Evolutionary conservation across 1,140 invertebrate species (phyloP).

Genomic region (Monomorium pharaonis): DNA sequence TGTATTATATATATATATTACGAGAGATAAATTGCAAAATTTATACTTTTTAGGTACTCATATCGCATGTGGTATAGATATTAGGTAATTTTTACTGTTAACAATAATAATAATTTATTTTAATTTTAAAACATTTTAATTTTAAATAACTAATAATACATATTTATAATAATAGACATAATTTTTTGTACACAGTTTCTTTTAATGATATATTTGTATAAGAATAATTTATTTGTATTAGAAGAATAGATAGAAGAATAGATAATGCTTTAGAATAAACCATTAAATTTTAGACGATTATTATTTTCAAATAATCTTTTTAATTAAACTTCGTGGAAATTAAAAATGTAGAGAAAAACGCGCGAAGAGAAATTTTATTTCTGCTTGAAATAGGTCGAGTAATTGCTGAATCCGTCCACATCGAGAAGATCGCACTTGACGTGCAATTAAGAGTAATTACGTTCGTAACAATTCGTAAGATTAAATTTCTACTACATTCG

Average conservation of each 20-base stretch:
- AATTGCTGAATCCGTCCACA: slow-evolving; percentile 41
- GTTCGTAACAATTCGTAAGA: slow-evolving; percentile 36
- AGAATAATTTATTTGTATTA: background rate
- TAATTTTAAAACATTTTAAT: background rate
- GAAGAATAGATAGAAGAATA: background rate
- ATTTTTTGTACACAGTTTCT: background rate
- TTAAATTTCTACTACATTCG: slow-evolving; percentile 26
- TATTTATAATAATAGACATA: background rate
- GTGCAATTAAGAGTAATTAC: slow-evolving; percentile 51
- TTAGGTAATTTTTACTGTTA: background rate
- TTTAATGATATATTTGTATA: background rate
- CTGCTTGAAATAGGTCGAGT: slow-evolving; percentile 35
- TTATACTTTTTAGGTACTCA: background rate
- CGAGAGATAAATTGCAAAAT: background rate
- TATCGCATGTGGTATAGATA: background rate
- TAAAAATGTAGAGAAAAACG: slow-evolving; percentile 9
- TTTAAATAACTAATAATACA: background rate
- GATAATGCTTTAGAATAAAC: background rate
- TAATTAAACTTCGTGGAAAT: background rate
- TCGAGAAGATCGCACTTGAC: slow-evolving; percentile 31
- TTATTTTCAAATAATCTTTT: slow-evolving; percentile 35
- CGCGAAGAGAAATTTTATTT: slow-evolving; percentile 38
- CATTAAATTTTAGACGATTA: slow-evolving; percentile 3
- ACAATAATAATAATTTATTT: background rate
- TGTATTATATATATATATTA: background rate